Evolutionary conservation across 2,797 vertebrate genomes (phyloP).

Genomic region (Nasua narica): DNA sequence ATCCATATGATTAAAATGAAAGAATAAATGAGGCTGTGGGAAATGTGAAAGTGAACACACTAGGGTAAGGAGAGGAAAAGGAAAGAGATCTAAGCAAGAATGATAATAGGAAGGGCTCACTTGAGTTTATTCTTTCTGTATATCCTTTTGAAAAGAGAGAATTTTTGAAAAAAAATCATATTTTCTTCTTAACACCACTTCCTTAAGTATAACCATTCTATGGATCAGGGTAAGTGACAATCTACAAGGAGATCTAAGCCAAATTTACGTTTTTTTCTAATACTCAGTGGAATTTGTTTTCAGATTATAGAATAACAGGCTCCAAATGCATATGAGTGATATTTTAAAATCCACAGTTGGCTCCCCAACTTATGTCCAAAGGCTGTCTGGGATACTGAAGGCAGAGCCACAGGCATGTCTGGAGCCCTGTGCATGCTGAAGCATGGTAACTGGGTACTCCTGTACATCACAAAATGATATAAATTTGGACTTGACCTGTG

Average conservation of each 20-base stretch:
- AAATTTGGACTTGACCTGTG: background rate
- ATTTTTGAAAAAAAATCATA: background rate
- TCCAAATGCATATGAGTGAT: background rate
- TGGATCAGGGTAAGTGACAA: background rate
- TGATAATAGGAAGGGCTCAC: background rate
- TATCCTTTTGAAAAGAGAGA: background rate
- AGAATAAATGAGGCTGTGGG: background rate
- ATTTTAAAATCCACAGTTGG: background rate
- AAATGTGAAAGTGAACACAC: background rate
- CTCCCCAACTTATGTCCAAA: background rate
- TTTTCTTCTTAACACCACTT: background rate
- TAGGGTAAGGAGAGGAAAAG: background rate
- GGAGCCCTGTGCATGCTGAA: background rate
- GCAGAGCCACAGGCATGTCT: background rate
- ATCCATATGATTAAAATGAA: constrained; percentile 11
- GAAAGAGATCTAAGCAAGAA: background rate
- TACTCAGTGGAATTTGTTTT: background rate
- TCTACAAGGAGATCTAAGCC: background rate
- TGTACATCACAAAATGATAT: background rate
- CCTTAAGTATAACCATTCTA: background rate
- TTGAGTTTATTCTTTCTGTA: background rate
- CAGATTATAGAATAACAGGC: background rate
- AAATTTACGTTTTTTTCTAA: constrained; percentile 23
- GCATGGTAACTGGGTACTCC: fast-evolving
- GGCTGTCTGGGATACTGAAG: background rate